Conservation (phyloP, 2,113 vertebrate genomes). For the Capreolus pygargus region DNA sequence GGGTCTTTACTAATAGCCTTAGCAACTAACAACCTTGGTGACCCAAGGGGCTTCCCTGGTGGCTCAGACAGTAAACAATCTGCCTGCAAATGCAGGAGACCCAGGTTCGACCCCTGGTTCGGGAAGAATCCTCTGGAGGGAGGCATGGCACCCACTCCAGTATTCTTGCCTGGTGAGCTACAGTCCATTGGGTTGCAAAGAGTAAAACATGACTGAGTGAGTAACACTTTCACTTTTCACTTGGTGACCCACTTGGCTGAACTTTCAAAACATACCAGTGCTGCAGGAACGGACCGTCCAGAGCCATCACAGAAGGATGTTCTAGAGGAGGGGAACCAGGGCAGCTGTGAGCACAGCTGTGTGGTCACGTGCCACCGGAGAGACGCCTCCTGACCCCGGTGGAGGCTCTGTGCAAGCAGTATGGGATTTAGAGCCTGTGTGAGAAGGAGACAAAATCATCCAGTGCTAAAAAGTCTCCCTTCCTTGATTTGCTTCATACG, state of each 20-base stretch:
- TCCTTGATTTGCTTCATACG: neutral
- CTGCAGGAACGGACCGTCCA: neutral
- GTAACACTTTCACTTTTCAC: neutral
- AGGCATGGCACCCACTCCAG: neutral
- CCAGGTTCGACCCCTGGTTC: accelerated
- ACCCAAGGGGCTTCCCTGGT: neutral
- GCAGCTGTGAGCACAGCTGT: no score
- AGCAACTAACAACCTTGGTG: accelerated
- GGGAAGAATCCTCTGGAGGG: neutral
- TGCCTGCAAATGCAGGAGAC: neutral
- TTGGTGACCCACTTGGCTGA: neutral
- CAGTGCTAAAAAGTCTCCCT: neutral
- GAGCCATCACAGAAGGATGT: neutral
- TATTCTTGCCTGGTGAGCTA: neutral
- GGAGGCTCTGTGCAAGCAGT: neutral
- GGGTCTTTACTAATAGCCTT: neutral
- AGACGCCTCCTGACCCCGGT: neutral
- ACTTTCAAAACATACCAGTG: neutral
- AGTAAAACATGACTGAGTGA: neutral
- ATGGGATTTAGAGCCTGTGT: neutral
- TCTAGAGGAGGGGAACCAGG: neutral
- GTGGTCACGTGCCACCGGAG: neutral
- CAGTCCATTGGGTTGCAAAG: neutral
- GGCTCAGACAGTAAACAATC: neutral
- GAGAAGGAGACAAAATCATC: neutral